Evolutionary conservation across 2,888 invertebrate genomes (phyloP), one percentile per base, ranked within the genome.

Genomic region (Yponomeuta malinellus): DNA sequence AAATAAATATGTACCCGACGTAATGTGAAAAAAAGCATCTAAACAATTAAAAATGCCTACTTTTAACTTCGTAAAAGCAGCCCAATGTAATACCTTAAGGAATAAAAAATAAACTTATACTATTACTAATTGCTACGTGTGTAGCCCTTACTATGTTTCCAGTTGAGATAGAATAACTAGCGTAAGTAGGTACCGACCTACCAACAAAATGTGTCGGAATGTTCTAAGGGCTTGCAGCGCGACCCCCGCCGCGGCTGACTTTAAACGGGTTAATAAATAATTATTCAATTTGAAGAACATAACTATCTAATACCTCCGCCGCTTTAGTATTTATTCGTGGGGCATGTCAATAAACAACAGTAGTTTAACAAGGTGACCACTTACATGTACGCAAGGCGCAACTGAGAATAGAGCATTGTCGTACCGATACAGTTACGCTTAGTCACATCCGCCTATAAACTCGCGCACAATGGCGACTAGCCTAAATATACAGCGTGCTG

Each of bases 371-470:
- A 63, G 37, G 37, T 70, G 70, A 70, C 70, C 70, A 70, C 70
- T 52, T 69, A 63, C 29, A 37, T 63, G 63, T 63, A 37, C 48
- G 73, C 72, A 75, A 79, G 80, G 77, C 78, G 77, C 66, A 12
- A 79, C 80, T 78, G 79, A 85, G 83, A 83, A 86, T 83, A 83
- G 79, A 79, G 80, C 79, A 81, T 83, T 83, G 83, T 84, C 80
- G 81, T 80, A 76, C 74, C 79, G 80, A 80, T 84, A 82, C 80
- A 79, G 80, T 80, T 79, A 79, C 81, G 81, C 80, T 84, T 81
- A 84, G 80, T 84, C 83, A 85, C 79, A 84, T 86, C 85, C 84
- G 83, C 80, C 77, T 82, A 79, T 79, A 81, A 76, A 78, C 80
- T 78, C 78, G 74, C 78, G 77, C 74, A 77, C 76, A 77, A 81